Evolutionary conservation across 2,888 invertebrate species (phyloP).

Genomic region (Chloroclysta siterata): DNA sequence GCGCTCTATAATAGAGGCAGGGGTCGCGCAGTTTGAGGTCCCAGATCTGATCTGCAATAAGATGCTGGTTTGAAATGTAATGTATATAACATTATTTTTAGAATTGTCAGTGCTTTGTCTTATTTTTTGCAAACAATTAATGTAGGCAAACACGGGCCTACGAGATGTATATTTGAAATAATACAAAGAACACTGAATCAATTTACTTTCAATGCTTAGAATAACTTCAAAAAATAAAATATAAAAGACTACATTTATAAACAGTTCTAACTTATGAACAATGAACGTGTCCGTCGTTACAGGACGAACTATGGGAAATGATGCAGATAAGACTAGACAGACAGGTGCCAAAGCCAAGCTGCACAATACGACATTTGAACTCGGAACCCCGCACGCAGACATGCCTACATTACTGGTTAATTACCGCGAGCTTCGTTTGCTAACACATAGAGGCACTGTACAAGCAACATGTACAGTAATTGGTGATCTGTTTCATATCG

Average conservation of each 20-base stretch:
- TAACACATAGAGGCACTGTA: constrained; percentile 22
- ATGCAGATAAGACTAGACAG: constrained; percentile 33
- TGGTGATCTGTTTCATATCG: constrained; percentile 46
- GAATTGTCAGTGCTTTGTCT: neutral
- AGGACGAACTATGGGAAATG: constrained; percentile 16
- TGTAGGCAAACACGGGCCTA: no score
- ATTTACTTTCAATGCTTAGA: no score
- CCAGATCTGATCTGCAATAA: neutral
- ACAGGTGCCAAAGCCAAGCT: constrained; percentile 34
- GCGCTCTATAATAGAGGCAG: constrained; percentile 48
- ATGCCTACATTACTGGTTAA: constrained; percentile 33
- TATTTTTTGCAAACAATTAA: no score
- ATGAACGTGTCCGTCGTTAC: constrained; percentile 1
- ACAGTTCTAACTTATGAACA: constrained; percentile 3
- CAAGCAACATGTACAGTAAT: constrained; percentile 38
- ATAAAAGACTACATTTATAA: no score
- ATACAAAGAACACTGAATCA: no score
- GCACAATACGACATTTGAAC: constrained; percentile 36
- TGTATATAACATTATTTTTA: neutral
- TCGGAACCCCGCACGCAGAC: constrained; percentile 22
- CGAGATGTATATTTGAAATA: no score
- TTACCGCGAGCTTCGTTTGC: constrained; percentile 32
- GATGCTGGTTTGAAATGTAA: neutral
- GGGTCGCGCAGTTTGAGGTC: neutral
- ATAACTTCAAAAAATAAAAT: no score